Percentiles rank a stretch among this genome's conserved stretches.
phyloP scores from a whole-genome alignment of 1,140 invertebrate genomes.

The Dinothrombium tinctorium region DNA sequence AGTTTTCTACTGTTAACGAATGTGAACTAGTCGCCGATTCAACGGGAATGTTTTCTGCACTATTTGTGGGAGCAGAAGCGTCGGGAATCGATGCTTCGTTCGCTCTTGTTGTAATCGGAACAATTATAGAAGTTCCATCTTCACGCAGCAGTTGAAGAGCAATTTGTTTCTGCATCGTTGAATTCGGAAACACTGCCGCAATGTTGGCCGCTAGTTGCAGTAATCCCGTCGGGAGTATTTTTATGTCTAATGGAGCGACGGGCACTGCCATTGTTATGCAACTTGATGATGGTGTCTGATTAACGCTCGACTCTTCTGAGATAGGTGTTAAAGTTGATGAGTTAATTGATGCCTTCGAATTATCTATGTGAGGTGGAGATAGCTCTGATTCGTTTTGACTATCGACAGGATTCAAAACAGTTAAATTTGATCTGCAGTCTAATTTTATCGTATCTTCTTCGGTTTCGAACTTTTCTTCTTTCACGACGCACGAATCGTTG shows the following conservation, averaged over 20 bases:
- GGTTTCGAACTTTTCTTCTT: too few relatives aligned
- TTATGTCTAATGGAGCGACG: slow-evolving; percentile 2
- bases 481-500: background rate
- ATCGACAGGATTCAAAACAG: too few relatives aligned
- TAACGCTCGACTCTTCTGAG: background rate
- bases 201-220: slow-evolving; percentile 7
- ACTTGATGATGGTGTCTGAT: too few relatives aligned
- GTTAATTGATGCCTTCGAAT: background rate
- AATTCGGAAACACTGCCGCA: slow-evolving; percentile 5
- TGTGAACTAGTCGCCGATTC: background rate
- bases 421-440: too few relatives aligned
- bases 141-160: slow-evolving; percentile 9
- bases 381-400: too few relatives aligned
- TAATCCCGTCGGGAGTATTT: slow-evolving; percentile 6
- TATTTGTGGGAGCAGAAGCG: background rate
- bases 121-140: slow-evolving; percentile 10
- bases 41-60: background rate
- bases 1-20: background rate
- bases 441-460: too few relatives aligned
- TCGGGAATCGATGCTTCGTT: slow-evolving; percentile 26
- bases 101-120: slow-evolving; percentile 4
- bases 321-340: background rate
- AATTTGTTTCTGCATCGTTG: slow-evolving; percentile 2
- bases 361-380: background rate
- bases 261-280: too few relatives aligned